phyloP scores from a whole-genome alignment of 2,888 invertebrate genomes.

The Chymomyza caudatula region DNA sequence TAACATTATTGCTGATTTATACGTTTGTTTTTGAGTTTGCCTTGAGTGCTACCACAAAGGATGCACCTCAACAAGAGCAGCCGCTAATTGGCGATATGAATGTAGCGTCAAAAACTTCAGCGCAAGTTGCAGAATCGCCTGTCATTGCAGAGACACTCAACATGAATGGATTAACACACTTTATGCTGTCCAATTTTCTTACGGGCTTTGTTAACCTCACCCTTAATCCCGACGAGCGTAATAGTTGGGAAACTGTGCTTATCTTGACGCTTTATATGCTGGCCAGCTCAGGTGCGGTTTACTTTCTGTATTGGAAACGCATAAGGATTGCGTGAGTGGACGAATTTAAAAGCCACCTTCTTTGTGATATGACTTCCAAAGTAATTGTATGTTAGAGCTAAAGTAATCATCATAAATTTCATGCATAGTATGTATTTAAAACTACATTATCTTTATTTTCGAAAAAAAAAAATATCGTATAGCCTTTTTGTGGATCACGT shows the following conservation, averaged over 20 bases:
- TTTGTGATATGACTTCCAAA: neutral
- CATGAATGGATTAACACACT: constrained; percentile 90
- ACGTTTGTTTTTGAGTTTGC: constrained; percentile 79
- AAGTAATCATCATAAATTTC: too few species aligned
- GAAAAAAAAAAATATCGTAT: too few species aligned
- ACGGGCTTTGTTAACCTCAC: constrained; percentile 90
- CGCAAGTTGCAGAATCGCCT: constrained; percentile 20
- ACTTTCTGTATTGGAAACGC: constrained; percentile 53
- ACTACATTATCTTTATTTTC: too few species aligned
- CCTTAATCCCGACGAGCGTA: constrained; percentile 81
- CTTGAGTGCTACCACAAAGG: constrained; percentile 65
- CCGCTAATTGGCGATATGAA: neutral
- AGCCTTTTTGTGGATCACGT: too few species aligned
- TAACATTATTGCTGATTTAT: constrained; percentile 82
- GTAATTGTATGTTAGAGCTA: neutral
- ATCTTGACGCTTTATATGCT: constrained; percentile 82
- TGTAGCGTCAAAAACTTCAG: constrained; percentile 59
- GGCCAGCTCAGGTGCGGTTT: constrained; percentile 54
- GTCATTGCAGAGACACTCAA: constrained; percentile 85
- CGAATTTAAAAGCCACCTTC: neutral
- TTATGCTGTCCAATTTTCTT: constrained; percentile 88
- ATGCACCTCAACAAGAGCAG: neutral
- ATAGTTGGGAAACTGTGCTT: constrained; percentile 77
- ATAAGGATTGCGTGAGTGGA: constrained; percentile 62
- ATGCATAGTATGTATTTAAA: too few species aligned